Evolutionary conservation across 2,113 vertebrate genomes (phyloP).

Genomic region (Ameiurus melas): DNA sequence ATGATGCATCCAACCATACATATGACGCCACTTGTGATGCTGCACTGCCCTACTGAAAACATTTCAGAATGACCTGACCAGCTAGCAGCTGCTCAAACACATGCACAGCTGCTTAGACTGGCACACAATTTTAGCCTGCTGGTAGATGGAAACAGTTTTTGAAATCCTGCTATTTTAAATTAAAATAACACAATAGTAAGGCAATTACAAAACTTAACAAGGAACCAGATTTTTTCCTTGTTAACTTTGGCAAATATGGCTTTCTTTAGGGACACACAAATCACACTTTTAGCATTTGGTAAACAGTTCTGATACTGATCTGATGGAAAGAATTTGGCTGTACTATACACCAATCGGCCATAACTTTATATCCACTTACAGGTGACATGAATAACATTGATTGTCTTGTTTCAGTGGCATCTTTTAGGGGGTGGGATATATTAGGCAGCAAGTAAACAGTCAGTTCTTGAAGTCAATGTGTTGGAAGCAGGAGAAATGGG

Average conservation of each 20-base stretch:
- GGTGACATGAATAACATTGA: too few relatives aligned
- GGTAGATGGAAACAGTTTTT: not conserved
- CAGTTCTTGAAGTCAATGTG: too few relatives aligned
- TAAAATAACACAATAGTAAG: not conserved
- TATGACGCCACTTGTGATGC: not conserved
- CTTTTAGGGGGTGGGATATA: too few relatives aligned
- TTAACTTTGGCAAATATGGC: not conserved
- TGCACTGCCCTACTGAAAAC: not conserved
- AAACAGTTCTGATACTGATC: not conserved
- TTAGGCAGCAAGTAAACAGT: too few relatives aligned
- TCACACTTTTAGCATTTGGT: not conserved
- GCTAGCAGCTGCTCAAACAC: not conserved
- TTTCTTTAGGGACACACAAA: not conserved
- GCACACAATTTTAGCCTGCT: not conserved
- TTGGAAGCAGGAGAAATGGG: too few relatives aligned
- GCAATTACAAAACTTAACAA: not conserved
- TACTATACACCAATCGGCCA: too few relatives aligned
- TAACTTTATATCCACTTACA: too few relatives aligned
- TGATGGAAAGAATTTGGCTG: not conserved
- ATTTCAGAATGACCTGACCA: not conserved
- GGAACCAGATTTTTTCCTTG: not conserved
- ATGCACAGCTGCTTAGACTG: not conserved
- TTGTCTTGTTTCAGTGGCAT: too few relatives aligned
- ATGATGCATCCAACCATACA: not conserved
- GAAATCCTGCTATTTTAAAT: not conserved